Base-by-base conservation (phyloP, 2,113 vertebrate genomes). In the Fregata magnificens region DNA sequence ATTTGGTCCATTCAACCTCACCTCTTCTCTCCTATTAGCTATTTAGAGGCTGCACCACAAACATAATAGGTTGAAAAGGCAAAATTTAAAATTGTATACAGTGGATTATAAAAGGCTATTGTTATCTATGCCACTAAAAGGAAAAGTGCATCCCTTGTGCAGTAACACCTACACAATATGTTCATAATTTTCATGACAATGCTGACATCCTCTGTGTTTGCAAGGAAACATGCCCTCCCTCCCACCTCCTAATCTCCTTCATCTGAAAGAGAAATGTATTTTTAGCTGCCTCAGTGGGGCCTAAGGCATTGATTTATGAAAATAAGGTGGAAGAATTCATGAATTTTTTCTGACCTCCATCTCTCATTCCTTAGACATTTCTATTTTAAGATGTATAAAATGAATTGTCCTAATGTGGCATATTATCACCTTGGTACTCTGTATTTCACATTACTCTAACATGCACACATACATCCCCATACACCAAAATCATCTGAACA, bases 281-380 rank as follows among this genome's bases (percentile, higher is more conserved):
- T 98, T 98, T 98, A 98, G 97, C 96, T 95, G 95, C 93, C 96
- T 98, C 96, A 86, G 93, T 95, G 93, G 95, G 94, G 89, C 96
- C 93, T 93, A 95, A 95, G 97, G 97, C 97, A 98, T 97, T 98
- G 98, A 98, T 98, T 98, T 98, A 98, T 98, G 97, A 98, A 98
- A 98, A 97, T 97, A 97, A 98, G 98, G 95, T 97, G 95, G 92
- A 97, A 93, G 97, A 97, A 98, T 98, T 97, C 97, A 98, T 98
- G 96, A 98, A 96, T 98, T 98, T 98, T 97, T 97, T 90, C 95
- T 98, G 97, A 98, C 97, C 98, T 97, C 96, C 96, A 97, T 98
- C 95, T 96, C 96, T 98, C 97, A 98, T 97, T 98, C 82, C 88
- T 97, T 86, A 97, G 97, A 98, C 95, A 97, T 97, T 97, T 98